These are phyloP conservation scores for Eleutherodactylus coqui DNA, from an alignment of 2,797 vertebrate species.

Conservation along the genomic window DNA sequence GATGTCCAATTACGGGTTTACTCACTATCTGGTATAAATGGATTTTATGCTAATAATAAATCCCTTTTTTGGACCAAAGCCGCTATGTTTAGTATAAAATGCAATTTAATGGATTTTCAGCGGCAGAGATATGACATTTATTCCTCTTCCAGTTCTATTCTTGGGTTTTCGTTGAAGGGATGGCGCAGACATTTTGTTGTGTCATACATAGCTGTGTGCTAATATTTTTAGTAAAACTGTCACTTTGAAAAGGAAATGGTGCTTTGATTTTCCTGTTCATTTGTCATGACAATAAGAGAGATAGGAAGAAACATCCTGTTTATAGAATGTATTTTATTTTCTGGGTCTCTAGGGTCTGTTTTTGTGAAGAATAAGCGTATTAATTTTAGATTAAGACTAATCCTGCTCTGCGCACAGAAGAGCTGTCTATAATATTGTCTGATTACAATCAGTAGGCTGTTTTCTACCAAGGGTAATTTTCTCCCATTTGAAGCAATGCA, in stretches of 20 bases:
- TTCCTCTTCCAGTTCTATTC: conserved; percentile 23
- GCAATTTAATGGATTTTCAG: conserved; percentile 14
- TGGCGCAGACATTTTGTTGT: conserved; percentile 33
- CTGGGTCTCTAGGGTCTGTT: conserved; percentile 54
- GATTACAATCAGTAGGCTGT: conserved; percentile 60
- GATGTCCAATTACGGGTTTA: conserved; percentile 35
- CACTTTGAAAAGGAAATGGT: conserved; percentile 51
- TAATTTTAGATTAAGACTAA: conserved; percentile 63
- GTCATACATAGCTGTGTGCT: conserved; percentile 8
- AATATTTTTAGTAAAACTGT: conserved; percentile 55
- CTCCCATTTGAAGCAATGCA: conserved; percentile 42
- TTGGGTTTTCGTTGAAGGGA: conserved; percentile 30
- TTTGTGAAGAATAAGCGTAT: conserved; percentile 57
- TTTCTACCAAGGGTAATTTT: conserved; percentile 57
- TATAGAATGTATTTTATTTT: conserved; percentile 55
- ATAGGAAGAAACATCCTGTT: conserved; percentile 58
- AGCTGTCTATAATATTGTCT: conserved; percentile 60
- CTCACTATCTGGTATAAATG: not conserved
- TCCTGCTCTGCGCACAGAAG: conserved; percentile 43
- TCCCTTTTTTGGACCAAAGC: conserved; percentile 3
- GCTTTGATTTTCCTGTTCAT: conserved; percentile 59
- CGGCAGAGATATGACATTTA: not conserved
- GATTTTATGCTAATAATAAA: not conserved
- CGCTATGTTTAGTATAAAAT: conserved; percentile 21
- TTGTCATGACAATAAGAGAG: conserved; percentile 48